A percentile compares a stretch with the other conserved stretches of the same genome.
Conservation (phyloP, 2,888 invertebrate genomes). For the Drosophila percnosoma region DNA sequence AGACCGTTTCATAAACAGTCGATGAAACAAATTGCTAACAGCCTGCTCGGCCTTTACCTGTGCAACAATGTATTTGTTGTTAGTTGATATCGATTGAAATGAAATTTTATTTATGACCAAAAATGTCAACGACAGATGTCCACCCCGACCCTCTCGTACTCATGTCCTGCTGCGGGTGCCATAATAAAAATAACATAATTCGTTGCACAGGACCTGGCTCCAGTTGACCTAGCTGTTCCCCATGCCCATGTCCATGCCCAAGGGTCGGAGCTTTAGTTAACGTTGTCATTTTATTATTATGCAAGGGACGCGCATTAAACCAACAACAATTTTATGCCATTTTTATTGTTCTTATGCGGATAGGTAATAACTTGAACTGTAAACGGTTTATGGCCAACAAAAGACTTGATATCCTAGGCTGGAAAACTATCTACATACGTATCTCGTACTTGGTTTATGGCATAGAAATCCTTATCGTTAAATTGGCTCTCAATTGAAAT, state of each 20-base stretch:
- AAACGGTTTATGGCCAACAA: conserved; percentile 37
- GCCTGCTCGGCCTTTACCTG: conserved; percentile 30
- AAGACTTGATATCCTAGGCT: conserved; percentile 18
- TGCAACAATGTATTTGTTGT: conserved; percentile 23
- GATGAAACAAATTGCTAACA: conserved; percentile 41
- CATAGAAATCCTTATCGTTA: conserved; percentile 25
- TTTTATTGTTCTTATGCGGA: conserved; percentile 57
- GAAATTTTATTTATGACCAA: conserved; percentile 63
- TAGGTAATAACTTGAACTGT: conserved; percentile 35
- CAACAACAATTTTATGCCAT: conserved; percentile 63
- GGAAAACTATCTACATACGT: conserved; percentile 17
- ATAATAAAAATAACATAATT: conserved; percentile 62
- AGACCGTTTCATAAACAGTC: conserved; percentile 29
- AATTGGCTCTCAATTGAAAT: conserved; percentile 55
- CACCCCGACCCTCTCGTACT: not conserved
- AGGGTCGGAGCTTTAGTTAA: conserved; percentile 35
- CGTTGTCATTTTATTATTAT: conserved; percentile 71
- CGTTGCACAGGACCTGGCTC: conserved; percentile 20
- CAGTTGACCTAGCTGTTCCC: conserved; percentile 19
- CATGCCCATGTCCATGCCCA: conserved; percentile 8
- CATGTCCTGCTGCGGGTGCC: conserved; percentile 34
- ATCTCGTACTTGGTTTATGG: conserved; percentile 8
- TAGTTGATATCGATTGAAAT: conserved; percentile 49
- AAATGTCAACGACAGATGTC: conserved; percentile 51
- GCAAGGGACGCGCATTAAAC: conserved; percentile 49